phyloP scores from a whole-genome alignment of 2,113 vertebrate genomes.

The Mormyrus iriodes region DNA sequence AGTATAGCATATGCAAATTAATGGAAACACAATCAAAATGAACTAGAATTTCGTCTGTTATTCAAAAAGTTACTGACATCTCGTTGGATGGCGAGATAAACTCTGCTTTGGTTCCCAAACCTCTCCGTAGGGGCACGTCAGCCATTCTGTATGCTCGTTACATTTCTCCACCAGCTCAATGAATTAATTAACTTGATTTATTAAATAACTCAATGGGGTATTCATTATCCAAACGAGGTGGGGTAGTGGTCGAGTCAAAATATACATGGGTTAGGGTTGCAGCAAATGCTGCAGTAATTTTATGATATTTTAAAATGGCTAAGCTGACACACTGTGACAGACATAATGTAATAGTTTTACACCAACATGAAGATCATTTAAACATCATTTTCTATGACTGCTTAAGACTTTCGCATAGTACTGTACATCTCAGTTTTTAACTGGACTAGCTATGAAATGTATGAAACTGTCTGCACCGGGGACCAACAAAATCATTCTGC shows the following conservation, averaged over 20 bases:
- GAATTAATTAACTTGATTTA: not conserved
- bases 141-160: not conserved
- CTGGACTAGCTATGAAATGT: not conserved
- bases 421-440: not conserved
- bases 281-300: not conserved
- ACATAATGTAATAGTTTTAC: not conserved
- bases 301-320: not conserved
- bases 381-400: not conserved
- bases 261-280: not conserved
- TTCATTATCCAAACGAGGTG: not conserved
- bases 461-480: not conserved
- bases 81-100: not conserved
- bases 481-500: not conserved
- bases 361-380: not conserved
- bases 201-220: too few species aligned
- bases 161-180: not conserved
- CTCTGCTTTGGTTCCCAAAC: not conserved
- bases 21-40: not conserved
- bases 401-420: too few species aligned
- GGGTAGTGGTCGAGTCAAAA: not conserved
- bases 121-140: not conserved
- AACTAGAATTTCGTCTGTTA: not conserved
- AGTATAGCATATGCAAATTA: not conserved
- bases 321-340: not conserved
- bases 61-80: not conserved